Base-by-base conservation (phyloP, 2,888 invertebrate genomes). In the Zelleria hepariella region DNA sequence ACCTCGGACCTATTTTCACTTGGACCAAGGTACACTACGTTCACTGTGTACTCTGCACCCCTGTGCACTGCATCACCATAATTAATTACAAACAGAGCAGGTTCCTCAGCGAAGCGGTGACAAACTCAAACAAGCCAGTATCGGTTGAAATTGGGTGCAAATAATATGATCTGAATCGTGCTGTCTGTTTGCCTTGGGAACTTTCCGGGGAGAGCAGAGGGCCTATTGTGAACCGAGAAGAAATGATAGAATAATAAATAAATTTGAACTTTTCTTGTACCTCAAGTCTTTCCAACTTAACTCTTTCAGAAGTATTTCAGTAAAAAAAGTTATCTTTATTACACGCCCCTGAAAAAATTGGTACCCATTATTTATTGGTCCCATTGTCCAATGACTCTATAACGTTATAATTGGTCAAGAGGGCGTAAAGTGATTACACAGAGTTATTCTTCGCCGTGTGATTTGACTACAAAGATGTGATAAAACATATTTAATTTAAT, bases 81-180 rank as follows among this genome's bases (percentile, higher is more conserved):
- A 85, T 85, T 83, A 83, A 84, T 72, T 70, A 73, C 79, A 85
- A 83, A 85, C 78, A 81, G 67, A 73, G 74, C 72, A n/a, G 24
- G 20, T 10, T 20, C 51, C 71, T 68, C 72, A 21, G 55, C 27
- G 73, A 72, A 71, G 70, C 72, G 72, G 77, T 75, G 80, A 80
- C 79, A 77, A 67, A 79, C 71, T 77, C 78, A 83, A 82, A 80
- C 74, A 79, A 65, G 62, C 15, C 15, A 70, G 75, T 77, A 78
- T 80, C 75, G 69, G 71, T 69, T 72, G 73, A 78, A 81, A 80
- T 78, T 78, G 68, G 67, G 66, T 65, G 74, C 73, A 80, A 80
- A 82, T 82, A 80, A 80, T 78, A 42, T 42, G 32, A 74, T 76
- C 66, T 68, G 68, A 53, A 57, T 51, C 57, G 24, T 18, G 51